Evolutionary conservation across 2,888 invertebrate genomes (phyloP).

Genomic region (Cosmia pyralina): DNA sequence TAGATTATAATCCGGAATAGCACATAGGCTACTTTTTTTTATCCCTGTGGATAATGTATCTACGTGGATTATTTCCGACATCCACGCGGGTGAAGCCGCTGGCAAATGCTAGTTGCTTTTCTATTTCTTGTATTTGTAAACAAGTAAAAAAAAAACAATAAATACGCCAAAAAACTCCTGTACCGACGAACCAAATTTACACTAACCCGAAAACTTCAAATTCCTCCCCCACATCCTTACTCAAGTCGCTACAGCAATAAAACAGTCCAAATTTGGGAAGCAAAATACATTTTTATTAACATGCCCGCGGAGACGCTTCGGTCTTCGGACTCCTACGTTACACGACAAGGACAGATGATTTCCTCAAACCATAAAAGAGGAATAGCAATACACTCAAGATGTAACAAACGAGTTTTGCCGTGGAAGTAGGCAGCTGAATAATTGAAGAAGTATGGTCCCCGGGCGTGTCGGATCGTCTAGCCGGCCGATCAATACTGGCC

Average conservation of each 20-base stretch:
- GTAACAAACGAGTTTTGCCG: constrained; percentile 72
- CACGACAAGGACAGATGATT: constrained; percentile 69
- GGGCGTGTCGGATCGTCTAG: constrained; percentile 78
- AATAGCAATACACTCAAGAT: constrained; percentile 77
- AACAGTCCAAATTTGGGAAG: constrained; percentile 61
- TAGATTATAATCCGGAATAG: no score
- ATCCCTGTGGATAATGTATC: no score
- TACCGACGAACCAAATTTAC: not conserved
- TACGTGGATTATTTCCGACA: no score
- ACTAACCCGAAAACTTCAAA: constrained; percentile 38
- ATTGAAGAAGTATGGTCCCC: constrained; percentile 83
- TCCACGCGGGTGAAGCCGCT: no score
- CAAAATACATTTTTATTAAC: constrained; percentile 70
- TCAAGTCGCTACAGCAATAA: constrained; percentile 62
- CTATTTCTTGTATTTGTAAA: not conserved
- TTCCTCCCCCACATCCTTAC: constrained; percentile 47
- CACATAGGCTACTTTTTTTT: no score
- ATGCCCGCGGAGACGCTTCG: constrained; percentile 61
- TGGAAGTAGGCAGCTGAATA: constrained; percentile 81
- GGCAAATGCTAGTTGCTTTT: no score
- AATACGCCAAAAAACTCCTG: not conserved
- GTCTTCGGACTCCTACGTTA: constrained; percentile 53
- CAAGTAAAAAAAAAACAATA: not conserved
- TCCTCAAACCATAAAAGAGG: constrained; percentile 74
- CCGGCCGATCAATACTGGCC: constrained; percentile 76